Evolutionary conservation across 2,797 vertebrate genomes (phyloP), one percentile per base, ranked within the genome.

Genomic region (Betta splendens): DNA sequence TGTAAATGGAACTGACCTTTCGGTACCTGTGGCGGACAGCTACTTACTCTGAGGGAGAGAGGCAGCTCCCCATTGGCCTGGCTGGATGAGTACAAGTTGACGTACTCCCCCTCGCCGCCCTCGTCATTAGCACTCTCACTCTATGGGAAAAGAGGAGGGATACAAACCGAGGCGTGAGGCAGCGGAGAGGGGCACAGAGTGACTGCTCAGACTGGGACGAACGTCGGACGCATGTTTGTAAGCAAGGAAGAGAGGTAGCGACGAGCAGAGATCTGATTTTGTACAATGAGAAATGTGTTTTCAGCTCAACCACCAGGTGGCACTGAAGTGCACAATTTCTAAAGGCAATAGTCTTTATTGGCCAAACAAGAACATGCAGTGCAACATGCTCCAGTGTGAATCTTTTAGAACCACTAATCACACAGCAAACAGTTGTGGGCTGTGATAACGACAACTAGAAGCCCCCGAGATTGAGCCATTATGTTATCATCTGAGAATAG

Each of bases 61-160:
- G 92, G 91, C 89, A 93, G 90, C 89, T 95, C 95, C 85, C 93
- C 91, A 85, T 94, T 94, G 93, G 94, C 93, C 86, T 94, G 95
- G 89, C 91, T 92, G 89, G 96, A 95, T 64, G 95, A 94, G 86
- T 94, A 97, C 84, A 98, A 93, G 94, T 91, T 96, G 93, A 98
- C 95, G 50, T 96, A 97, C 89, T 98, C 96, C 84, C 95, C 96
- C 94, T 98, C 96, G 77, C 86, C 92, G 62, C 87, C 89, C 81
- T 95, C 95, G 87, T 95, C 94, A 75, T 93, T 94, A 89, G 94
- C 89, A 63, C 91, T 91, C 89, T 96, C 95, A 79, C 94, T 98
- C 97, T 99, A 92, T 44, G 81, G 87, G 89, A 92, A 89, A 89
- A 89, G 90, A 94, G 89, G 92, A 89, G 92, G 90, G 88, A 89